Evolutionary conservation across 2,113 vertebrate genomes (phyloP).

Genomic region (Gyps fulvus): DNA sequence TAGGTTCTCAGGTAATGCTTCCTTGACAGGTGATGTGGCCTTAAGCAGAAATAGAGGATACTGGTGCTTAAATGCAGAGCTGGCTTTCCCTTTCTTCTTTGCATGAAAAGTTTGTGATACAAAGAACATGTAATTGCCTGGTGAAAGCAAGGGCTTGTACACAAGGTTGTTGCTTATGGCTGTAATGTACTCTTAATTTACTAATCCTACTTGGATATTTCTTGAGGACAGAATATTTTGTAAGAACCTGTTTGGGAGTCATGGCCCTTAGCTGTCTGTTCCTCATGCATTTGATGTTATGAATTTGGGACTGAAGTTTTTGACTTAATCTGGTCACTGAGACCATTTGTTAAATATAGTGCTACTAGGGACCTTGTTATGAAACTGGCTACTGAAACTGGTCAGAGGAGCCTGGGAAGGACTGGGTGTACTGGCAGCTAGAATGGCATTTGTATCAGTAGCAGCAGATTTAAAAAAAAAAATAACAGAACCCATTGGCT

Average conservation of each 20-base stretch:
- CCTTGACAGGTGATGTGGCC: not conserved
- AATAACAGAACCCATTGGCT: not conserved
- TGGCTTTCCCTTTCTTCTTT: not conserved
- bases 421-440: not conserved
- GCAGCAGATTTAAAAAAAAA: not conserved
- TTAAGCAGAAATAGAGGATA: not conserved
- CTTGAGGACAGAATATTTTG: not conserved
- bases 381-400: not conserved
- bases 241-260: not conserved
- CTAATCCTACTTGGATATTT: not conserved
- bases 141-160: not conserved
- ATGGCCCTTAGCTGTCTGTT: not conserved
- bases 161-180: not conserved
- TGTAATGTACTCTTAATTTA: not conserved
- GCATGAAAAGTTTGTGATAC: not conserved
- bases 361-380: not conserved
- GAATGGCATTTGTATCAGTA: not conserved
- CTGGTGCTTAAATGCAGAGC: slow-evolving; percentile 32
- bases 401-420: not conserved
- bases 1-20: not conserved
- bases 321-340: not conserved
- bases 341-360: not conserved
- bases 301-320: not conserved
- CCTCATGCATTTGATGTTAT: not conserved
- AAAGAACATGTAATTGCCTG: not conserved